These are phyloP conservation scores for Rhogogaster chlorosoma DNA, from an alignment of 2,888 invertebrate species.

Conservation along the genomic window DNA sequence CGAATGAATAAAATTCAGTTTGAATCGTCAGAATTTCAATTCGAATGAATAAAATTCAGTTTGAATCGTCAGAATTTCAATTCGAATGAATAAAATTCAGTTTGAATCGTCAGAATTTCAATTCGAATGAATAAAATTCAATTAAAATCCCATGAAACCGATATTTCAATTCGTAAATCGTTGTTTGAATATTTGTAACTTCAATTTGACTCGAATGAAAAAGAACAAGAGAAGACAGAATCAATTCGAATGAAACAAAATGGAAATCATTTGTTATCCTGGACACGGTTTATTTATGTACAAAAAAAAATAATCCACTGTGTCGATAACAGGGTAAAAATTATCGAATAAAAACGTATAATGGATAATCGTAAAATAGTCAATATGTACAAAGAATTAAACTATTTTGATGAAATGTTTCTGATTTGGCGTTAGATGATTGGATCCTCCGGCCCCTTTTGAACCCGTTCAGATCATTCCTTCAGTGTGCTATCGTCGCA, in stretches of 20 bases:
- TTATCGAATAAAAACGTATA: not conserved
- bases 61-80: not conserved
- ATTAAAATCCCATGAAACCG: not conserved
- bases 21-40: not conserved
- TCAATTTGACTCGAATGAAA: not conserved
- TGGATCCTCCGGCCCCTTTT: not conserved
- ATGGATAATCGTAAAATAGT: not conserved
- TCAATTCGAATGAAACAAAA: not conserved
- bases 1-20: not conserved
- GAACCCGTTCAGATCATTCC: slow-evolving; percentile 52
- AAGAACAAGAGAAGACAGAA: not conserved
- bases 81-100: not conserved
- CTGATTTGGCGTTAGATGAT: not conserved
- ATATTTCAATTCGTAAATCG: not conserved
- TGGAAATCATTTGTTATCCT: not conserved
- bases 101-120: not conserved
- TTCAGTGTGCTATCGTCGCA: slow-evolving; percentile 75
- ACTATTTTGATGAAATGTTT: not conserved
- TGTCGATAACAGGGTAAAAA: not conserved
- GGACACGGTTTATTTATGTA: not conserved
- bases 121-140: not conserved
- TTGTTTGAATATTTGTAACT: not conserved
- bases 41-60: not conserved
- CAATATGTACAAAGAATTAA: not conserved
- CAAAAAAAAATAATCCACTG: not conserved